phyloP scores from a whole-genome alignment of 2,113 vertebrate species.

The Formicarius rufipectus region DNA sequence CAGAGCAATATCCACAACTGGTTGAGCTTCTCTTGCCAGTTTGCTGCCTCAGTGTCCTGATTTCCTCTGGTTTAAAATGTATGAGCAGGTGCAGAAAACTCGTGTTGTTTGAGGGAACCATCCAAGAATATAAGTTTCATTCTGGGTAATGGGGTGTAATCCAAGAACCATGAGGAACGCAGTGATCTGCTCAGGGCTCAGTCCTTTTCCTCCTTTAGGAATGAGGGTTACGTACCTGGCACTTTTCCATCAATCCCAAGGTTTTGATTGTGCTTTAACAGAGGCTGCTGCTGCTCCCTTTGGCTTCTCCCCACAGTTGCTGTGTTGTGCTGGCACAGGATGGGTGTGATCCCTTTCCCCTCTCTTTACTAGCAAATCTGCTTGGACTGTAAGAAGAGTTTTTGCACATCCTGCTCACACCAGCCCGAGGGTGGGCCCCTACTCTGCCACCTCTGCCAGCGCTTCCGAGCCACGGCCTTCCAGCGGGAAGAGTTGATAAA shows the following conservation, averaged over 20 bases:
- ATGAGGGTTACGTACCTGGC: rapidly evolving
- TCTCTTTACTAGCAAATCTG: conserved; percentile 82
- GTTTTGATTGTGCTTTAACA: not conserved
- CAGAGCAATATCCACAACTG: not conserved
- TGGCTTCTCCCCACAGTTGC: too few species aligned
- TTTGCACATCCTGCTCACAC: conserved; percentile 80
- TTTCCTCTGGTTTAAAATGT: not conserved
- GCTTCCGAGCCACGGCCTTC: conserved; percentile 86
- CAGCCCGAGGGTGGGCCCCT: conserved; percentile 78
- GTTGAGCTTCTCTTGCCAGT: not conserved
- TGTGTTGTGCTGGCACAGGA: not conserved
- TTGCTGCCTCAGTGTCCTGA: not conserved
- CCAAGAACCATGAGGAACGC: not conserved
- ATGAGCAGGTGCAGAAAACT: not conserved
- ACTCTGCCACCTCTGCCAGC: conserved; percentile 90
- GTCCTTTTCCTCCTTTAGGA: not conserved
- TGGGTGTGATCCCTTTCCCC: not conserved
- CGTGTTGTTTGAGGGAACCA: not conserved
- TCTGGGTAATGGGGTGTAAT: not conserved
- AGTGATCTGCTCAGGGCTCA: not conserved
- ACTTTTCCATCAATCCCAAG: not conserved
- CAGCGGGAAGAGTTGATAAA: conserved; percentile 90
- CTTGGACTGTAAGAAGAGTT: conserved; percentile 90
- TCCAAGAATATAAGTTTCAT: not conserved
- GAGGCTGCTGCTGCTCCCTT: not conserved